Percentiles rank a stretch among this genome's conserved stretches.
Evolutionary conservation across 1,140 invertebrate genomes (phyloP).

Genomic region (Eumeta japonica): DNA sequence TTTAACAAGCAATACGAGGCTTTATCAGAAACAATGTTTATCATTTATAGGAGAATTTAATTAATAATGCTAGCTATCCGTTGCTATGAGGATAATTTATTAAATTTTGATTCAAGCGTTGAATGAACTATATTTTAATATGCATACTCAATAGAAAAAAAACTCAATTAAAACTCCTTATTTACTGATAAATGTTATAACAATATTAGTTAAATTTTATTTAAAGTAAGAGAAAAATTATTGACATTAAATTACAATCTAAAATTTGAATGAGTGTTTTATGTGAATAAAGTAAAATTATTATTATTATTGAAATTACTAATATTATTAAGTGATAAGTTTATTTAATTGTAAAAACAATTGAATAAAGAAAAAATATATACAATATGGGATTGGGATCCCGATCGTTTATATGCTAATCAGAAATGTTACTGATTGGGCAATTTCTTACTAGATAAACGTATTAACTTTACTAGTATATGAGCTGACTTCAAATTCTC

Average conservation of each 20-base stretch:
- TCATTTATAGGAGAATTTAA: too few species aligned
- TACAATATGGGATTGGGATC: too few species aligned
- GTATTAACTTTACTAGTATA: background rate
- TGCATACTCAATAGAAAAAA: background rate
- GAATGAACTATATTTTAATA: background rate
- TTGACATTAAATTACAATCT: too few species aligned
- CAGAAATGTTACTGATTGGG: background rate
- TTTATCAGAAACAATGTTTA: background rate
- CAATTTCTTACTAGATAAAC: background rate
- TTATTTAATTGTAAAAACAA: background rate
- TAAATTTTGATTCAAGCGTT: background rate
- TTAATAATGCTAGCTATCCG: too few species aligned
- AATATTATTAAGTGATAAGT: background rate
- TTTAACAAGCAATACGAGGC: too few species aligned
- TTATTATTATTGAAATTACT: background rate
- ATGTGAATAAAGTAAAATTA: background rate
- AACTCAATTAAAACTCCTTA: too few species aligned
- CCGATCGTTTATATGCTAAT: background rate
- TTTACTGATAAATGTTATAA: too few species aligned
- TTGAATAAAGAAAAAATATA: too few species aligned
- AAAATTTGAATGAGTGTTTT: too few species aligned
- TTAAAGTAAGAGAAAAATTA: too few species aligned
- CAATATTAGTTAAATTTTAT: too few species aligned
- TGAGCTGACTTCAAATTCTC: background rate
- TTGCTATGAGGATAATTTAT: background rate